phyloP scores from a whole-genome alignment of 1,140 invertebrate genomes.

The Drosophila serrata region DNA sequence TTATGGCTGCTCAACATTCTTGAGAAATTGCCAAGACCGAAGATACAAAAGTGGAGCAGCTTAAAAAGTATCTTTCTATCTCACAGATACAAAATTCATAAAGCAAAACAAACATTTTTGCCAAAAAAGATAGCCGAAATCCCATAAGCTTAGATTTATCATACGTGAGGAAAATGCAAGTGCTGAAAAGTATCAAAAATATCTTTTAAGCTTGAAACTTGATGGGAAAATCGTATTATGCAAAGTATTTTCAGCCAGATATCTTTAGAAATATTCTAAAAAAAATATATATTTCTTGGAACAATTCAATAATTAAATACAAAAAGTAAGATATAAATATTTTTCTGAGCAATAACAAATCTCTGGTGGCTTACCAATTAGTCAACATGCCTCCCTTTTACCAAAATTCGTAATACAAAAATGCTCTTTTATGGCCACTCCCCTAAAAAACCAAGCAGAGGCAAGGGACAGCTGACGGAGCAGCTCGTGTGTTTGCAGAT shows the following conservation, averaged over 20 bases:
- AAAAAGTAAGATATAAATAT: background rate
- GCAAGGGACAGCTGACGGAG: constrained; percentile 46
- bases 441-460: constrained; percentile 7
- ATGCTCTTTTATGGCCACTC: constrained; percentile 39
- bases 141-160: constrained; percentile 43
- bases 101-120: constrained; percentile 30
- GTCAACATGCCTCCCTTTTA: constrained; percentile 54
- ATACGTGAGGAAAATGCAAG: constrained; percentile 15
- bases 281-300: background rate
- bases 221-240: background rate
- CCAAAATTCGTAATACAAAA: constrained; percentile 21
- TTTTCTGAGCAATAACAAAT: constrained; percentile 21
- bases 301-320: background rate
- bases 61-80: constrained; percentile 13
- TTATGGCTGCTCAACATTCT: constrained; percentile 13
- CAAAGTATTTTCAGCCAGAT: background rate
- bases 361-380: constrained; percentile 57
- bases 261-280: background rate
- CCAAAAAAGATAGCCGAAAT: constrained; percentile 7
- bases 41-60: constrained; percentile 5
- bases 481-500: constrained; percentile 73
- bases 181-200: constrained; percentile 27
- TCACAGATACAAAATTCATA: constrained; percentile 24
- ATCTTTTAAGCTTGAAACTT: background rate
- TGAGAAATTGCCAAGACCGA: constrained; percentile 19